These are phyloP conservation scores for Coenobita brevimanus DNA, from an alignment of 1,140 invertebrate genomes.

Conservation along the genomic window DNA sequence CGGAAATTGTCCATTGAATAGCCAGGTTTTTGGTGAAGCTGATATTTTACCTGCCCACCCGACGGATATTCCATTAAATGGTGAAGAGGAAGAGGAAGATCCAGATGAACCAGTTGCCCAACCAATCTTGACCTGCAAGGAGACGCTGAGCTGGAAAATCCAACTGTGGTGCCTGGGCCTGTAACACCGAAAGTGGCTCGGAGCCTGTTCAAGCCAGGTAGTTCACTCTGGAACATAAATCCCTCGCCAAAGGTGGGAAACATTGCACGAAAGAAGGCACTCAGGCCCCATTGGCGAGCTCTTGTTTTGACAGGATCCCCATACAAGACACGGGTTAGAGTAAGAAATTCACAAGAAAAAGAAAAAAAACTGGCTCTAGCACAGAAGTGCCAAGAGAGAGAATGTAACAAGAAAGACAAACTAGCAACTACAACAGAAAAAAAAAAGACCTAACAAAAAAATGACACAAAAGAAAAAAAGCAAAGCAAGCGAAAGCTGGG, in stretches of 20 bases:
- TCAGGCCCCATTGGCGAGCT: background rate
- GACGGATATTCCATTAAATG: too few relatives aligned
- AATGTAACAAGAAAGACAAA: background rate
- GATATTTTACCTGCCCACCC: conserved; percentile 37
- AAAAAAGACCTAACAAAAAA: background rate
- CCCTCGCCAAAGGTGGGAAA: conserved; percentile 26
- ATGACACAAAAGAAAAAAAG: background rate
- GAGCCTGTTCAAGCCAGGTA: too few relatives aligned
- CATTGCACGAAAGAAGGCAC: too few relatives aligned
- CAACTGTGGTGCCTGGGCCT: too few relatives aligned
- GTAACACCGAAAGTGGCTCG: too few relatives aligned
- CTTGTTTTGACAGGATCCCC: conserved; percentile 38
- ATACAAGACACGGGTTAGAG: too few relatives aligned
- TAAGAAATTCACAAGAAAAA: background rate
- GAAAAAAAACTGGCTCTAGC: too few relatives aligned
- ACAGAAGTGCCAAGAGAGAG: background rate
- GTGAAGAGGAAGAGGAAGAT: too few relatives aligned
- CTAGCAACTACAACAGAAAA: too few relatives aligned
- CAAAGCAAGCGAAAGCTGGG: too few relatives aligned
- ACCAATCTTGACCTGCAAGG: conserved; percentile 7
- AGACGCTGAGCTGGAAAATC: too few relatives aligned
- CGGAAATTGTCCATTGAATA: too few relatives aligned
- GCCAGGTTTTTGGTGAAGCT: conserved; percentile 24
- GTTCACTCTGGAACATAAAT: conserved; percentile 31
- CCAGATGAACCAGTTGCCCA: conserved; percentile 16